Conservation (phyloP, 2,113 vertebrate species). For the Lota lota region DNA sequence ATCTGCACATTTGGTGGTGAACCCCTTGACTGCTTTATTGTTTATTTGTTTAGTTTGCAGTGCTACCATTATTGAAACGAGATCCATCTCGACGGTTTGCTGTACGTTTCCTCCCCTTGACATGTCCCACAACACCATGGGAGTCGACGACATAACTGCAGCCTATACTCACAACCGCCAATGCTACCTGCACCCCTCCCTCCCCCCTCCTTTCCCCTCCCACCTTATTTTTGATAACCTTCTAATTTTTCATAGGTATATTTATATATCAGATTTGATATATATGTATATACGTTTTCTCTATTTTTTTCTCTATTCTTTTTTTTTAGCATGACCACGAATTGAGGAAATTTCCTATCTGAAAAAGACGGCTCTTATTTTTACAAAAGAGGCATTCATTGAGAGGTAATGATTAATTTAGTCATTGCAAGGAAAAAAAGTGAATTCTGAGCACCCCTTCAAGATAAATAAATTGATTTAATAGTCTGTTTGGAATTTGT, state of each 20-base stretch:
- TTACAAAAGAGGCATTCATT: constrained; percentile 46
- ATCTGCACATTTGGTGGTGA: neutral
- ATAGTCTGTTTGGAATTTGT: constrained; percentile 57
- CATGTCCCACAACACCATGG: constrained; percentile 16
- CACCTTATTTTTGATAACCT: constrained; percentile 68
- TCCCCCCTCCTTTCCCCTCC: constrained; percentile 32
- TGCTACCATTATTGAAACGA: constrained; percentile 36
- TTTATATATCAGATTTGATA: constrained; percentile 60
- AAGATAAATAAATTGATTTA: constrained; percentile 76
- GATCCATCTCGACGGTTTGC: neutral
- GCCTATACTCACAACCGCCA: constrained; percentile 60
- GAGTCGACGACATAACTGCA: constrained; percentile 37
- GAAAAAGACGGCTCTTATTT: constrained; percentile 48
- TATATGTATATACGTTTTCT: constrained; percentile 42
- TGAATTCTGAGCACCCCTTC: constrained; percentile 69
- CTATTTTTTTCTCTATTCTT: constrained; percentile 35
- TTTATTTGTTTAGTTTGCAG: constrained; percentile 50
- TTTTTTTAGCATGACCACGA: constrained; percentile 55
- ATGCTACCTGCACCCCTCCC: constrained; percentile 50
- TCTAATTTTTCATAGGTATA: constrained; percentile 61
- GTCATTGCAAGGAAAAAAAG: constrained; percentile 35
- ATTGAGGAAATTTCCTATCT: constrained; percentile 48
- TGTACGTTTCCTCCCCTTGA: constrained; percentile 27
- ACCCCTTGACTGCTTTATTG: neutral
- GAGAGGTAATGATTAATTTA: constrained; percentile 62